These are phyloP conservation scores for Cervus canadensis DNA, from an alignment of 2,113 vertebrate genomes.

Conservation along the genomic window DNA sequence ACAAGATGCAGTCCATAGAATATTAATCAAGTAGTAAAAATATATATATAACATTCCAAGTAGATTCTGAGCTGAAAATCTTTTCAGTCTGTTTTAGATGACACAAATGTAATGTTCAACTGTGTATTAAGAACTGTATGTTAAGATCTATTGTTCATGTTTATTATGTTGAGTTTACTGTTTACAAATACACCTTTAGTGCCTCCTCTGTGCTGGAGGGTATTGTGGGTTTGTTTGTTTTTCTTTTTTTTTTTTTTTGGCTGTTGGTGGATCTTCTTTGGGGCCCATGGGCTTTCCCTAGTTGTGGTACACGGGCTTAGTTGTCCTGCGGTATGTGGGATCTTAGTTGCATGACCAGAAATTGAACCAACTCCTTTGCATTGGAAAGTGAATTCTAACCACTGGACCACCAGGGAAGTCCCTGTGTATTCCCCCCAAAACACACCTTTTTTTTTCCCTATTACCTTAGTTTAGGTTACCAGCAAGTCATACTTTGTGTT, in stretches of 20 bases:
- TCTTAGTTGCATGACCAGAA: not conserved
- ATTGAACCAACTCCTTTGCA: not conserved
- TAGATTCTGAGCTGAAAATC: slow-evolving; percentile 18
- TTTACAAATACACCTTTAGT: not conserved
- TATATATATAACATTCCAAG: not conserved
- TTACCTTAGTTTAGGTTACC: slow-evolving; percentile 7
- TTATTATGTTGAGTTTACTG: not conserved
- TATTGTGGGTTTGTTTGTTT: not conserved
- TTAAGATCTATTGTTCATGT: not conserved
- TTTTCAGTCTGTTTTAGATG: not conserved
- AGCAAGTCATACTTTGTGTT: slow-evolving; percentile 3
- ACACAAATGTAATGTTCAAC: not conserved
- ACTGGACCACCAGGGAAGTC: not conserved
- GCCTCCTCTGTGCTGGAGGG: not conserved
- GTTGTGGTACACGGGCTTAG: not conserved
- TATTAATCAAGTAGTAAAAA: not conserved
- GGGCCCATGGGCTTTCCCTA: not conserved
- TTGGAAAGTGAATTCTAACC: not conserved
- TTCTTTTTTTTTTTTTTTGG: not conserved
- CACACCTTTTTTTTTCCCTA: not conserved
- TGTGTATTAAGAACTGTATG: not conserved
- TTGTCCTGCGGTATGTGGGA: not conserved
- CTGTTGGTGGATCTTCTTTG: not conserved
- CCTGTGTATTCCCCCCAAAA: not conserved
- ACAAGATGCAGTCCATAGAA: not conserved